Base-by-base conservation (phyloP, 2,797 vertebrate species). In the Morus bassanus region DNA sequence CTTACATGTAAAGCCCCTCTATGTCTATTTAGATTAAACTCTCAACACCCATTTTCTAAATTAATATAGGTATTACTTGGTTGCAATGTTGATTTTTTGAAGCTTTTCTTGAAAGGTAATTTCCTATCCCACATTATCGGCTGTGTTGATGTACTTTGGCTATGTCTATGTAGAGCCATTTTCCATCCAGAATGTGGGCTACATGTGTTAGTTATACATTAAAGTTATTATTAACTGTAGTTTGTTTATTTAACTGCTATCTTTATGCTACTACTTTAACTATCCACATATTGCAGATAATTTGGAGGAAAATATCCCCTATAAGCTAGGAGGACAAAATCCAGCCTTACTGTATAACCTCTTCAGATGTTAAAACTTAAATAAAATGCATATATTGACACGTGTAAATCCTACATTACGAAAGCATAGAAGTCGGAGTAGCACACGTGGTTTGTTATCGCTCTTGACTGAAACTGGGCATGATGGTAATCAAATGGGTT, bases 401-500 rank as follows among this genome's bases (percentile, higher is more conserved):
- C 30, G 23, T 43, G 37, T 60, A 28, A 53, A 80, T 51, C 7
- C 60, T 77, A 9, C 25, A 2, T 60, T 37, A 3, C 7, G 19
- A 31, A 48, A 54, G 41, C 2, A 11, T 7, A 23, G 79, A 76
- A 83, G 64, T 35, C 63, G 24, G 17, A 16, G 23, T 21, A 59
- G 37, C 8, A 5, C 1, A 1, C 0, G 4, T 82, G 63, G 70
- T 56, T 89, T 67, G 10, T 70, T 85, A 48, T 4, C 1, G 1
- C 51, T 76, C 48, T 63, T n/a, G 46, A 25, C 46, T 79, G 86
- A 45, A 56, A 18, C 63, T 16, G 45, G 43, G 60, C 28, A 17
- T 5, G 48, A 37, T 7, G 0, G 2, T 57, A 80, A 75, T n/a
- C 24, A 41, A 41, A 31, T 9, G 24, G 0, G 0, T 12, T 41